phyloP scores from a whole-genome alignment of 2,113 vertebrate genomes.

The Sebastes fasciatus region DNA sequence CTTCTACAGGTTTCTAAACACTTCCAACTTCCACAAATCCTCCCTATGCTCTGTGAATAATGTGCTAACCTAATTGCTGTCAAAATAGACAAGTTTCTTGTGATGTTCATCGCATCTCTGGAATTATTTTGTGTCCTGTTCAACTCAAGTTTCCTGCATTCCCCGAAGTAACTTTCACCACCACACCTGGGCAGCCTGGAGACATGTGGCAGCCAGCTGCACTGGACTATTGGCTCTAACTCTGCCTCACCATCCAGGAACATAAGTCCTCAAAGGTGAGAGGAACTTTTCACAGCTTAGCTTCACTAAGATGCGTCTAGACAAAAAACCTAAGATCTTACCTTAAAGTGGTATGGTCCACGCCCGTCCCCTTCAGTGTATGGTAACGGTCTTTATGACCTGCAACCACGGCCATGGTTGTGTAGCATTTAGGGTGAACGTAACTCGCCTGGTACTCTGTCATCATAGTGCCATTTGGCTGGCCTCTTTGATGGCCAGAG shows the following conservation, averaged over 20 bases:
- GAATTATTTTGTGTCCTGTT: not conserved
- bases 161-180: not conserved
- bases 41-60: not conserved
- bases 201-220: not conserved
- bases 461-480: not conserved
- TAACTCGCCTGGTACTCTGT: slow-evolving; percentile 69
- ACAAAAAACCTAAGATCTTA: slow-evolving; percentile 5
- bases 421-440: not conserved
- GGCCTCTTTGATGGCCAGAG: not conserved
- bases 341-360: slow-evolving; percentile 13
- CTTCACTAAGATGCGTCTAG: not conserved
- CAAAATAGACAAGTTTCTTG: too few species aligned
- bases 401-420: accelerated
- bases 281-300: not conserved
- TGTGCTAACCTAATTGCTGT: too few species aligned
- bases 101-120: too few species aligned
- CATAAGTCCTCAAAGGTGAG: not conserved
- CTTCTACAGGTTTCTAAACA: not conserved
- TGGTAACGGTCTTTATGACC: slow-evolving; percentile 21
- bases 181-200: not conserved
- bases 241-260: not conserved
- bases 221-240: not conserved
- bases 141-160: not conserved
- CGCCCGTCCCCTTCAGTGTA: not conserved
- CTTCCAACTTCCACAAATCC: not conserved